A percentile compares a stretch with the other conserved stretches of the same genome.
These are phyloP conservation scores for Porites australiensis DNA, from an alignment of 64 coral and sea anemone species.

Conservation along the genomic window DNA sequence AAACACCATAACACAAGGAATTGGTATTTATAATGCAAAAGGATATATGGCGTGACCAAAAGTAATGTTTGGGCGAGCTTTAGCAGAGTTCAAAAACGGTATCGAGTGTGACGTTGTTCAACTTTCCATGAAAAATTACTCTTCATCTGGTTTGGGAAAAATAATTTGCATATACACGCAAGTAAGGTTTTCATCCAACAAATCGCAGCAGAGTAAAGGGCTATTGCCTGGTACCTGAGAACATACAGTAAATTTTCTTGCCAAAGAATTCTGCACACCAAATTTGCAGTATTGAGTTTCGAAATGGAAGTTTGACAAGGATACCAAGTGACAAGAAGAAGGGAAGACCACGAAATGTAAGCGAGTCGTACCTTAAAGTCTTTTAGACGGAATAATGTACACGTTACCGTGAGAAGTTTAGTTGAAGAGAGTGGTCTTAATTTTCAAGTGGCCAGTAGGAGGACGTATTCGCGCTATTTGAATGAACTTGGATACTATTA, in stretches of 20 bases:
- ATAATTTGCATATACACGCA: no score
- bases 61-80: no score
- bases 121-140: no score
- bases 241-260: neutral
- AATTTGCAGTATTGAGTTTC: neutral
- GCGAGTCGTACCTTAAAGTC: neutral
- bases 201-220: neutral
- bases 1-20: no score
- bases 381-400: neutral
- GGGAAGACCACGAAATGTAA: neutral
- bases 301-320: neutral
- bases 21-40: no score
- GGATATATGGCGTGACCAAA: no score
- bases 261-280: neutral
- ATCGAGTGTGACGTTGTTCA: no score
- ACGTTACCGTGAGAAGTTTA: constrained; percentile 26
- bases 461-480: constrained; percentile 51
- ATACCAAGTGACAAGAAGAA: neutral
- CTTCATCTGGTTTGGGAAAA: no score
- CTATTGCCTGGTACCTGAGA: neutral
- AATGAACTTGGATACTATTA: constrained; percentile 44
- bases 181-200: neutral
- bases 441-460: constrained; percentile 35
- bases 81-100: no score
- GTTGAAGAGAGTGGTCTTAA: constrained; percentile 34